Base-by-base conservation (phyloP, 2,113 vertebrate genomes). In the Eidolon helvum region DNA sequence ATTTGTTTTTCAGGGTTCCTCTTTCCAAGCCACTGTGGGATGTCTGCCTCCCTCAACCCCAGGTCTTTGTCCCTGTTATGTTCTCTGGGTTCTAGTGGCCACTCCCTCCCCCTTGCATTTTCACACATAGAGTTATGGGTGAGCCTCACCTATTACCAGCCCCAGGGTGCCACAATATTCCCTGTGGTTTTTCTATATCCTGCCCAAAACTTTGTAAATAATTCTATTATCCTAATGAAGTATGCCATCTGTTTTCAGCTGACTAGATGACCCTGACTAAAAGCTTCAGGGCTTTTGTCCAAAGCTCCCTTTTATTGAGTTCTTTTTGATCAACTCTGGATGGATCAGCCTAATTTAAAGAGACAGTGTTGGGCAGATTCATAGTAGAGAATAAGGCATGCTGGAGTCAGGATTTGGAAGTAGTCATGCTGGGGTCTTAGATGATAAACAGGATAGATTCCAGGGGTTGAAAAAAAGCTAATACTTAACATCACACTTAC, bases 161-260 rank as follows among this genome's bases (percentile, higher is more conserved):
- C 66, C 53, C 30, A 68, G 4, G 55, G 63, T 10, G 6, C 75
- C 65, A 8, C 7, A 30, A 11, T 66, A 24, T 75, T 28, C 57
- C 48, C 40, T n/a, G 61, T 66, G 61, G 18, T 43, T 94, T 93
- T 53, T 40, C 57, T 83, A 5, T 8, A 38, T 24, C 28, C 38
- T 78, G 30, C 45, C 9, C 40, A 87, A n/a, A 87, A 50, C 87
- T 94, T 91, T 93, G 95, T 91, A 93, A 94, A 97, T 77, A 74
- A 78, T 55, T 30, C 87, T 95, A 65, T 80, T 89, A 72, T 68
- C 68, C 79, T 91, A 63, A 95, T 83, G 28, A 30, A 74, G 7
- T 84, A 21, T 48, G 14, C 88, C 91, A 83, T 97, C 94, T 97
- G 88, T 85, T 96, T 96, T 96, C 87, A 94, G 93, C 53, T 94